Conservation (phyloP, 2,888 invertebrate species). For the Parnassius orleans region DNA sequence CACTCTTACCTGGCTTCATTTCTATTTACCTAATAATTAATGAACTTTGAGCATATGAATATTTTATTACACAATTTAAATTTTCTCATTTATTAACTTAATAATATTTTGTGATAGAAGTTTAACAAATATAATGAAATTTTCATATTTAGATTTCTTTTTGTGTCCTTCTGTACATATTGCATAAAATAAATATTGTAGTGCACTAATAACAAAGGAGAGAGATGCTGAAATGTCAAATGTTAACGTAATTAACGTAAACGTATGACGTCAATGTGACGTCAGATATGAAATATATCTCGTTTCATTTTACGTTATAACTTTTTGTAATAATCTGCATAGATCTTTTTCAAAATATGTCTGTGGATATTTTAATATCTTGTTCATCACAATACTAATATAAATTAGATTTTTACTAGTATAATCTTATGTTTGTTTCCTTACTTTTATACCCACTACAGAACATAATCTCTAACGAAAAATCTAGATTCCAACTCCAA, state of each 20-base stretch:
- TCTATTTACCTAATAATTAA: conserved; percentile 18
- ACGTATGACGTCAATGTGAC: conserved; percentile 65
- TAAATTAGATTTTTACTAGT: no score
- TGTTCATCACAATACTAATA: no score
- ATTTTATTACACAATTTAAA: conserved; percentile 1
- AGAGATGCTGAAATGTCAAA: conserved; percentile 43
- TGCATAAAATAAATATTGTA: conserved; percentile 36
- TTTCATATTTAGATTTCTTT: conserved; percentile 25
- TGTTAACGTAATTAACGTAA: conserved; percentile 35
- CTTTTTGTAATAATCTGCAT: no score
- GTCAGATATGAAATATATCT: conserved; percentile 43
- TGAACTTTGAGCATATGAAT: conserved; percentile 28
- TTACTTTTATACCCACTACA: no score
- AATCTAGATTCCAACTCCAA: no score
- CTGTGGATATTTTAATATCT: neutral
- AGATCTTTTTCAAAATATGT: no score
- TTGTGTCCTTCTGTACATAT: conserved; percentile 10
- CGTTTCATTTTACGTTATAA: conserved; percentile 26
- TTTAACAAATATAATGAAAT: conserved; percentile 9
- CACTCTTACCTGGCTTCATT: conserved; percentile 71
- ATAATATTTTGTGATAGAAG: conserved; percentile 4
- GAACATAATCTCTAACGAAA: no score
- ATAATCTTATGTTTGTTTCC: no score
- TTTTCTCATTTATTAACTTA: conserved; percentile 12
- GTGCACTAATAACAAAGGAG: conserved; percentile 43